A percentile compares a stretch with the other conserved stretches of the same genome.
phyloP scores from a whole-genome alignment of 2,888 invertebrate genomes.

The Atrina japonica region DNA sequence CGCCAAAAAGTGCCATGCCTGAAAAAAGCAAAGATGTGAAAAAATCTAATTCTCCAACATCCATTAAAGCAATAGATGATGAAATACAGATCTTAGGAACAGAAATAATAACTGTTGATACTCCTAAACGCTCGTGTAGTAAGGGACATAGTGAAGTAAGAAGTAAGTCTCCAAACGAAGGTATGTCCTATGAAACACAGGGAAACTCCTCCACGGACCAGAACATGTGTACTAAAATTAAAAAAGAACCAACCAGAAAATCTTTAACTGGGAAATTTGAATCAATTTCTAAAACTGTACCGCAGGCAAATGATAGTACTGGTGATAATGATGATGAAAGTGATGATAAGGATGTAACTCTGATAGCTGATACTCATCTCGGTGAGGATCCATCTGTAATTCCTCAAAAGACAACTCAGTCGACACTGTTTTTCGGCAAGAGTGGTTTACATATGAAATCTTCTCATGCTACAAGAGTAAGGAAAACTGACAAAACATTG shows the following conservation, averaged over 20 bases:
- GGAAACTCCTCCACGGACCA: neutral
- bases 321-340: neutral
- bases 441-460: slow-evolving; percentile 46
- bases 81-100: slow-evolving; percentile 37
- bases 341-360: slow-evolving; percentile 2
- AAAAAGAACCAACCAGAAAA: slow-evolving; percentile 9
- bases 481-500: neutral
- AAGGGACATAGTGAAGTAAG: no score
- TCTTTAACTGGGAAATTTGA: slow-evolving; percentile 15
- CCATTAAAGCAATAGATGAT: slow-evolving; percentile 14
- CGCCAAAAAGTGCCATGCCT: neutral
- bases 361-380: slow-evolving; percentile 27
- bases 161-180: slow-evolving; percentile 9
- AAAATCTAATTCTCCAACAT: neutral
- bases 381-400: slow-evolving; percentile 3
- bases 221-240: neutral
- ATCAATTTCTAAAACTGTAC: slow-evolving; percentile 8
- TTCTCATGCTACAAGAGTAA: slow-evolving; percentile 11
- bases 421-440: slow-evolving; percentile 57
- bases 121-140: neutral
- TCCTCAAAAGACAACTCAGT: slow-evolving; percentile 49
- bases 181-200: slow-evolving; percentile 14
- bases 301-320: slow-evolving; percentile 8
- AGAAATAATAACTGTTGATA: slow-evolving; percentile 33
- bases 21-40: neutral